Base-by-base conservation (phyloP, 2,113 vertebrate species). In the Gymnocephalus cernua region DNA sequence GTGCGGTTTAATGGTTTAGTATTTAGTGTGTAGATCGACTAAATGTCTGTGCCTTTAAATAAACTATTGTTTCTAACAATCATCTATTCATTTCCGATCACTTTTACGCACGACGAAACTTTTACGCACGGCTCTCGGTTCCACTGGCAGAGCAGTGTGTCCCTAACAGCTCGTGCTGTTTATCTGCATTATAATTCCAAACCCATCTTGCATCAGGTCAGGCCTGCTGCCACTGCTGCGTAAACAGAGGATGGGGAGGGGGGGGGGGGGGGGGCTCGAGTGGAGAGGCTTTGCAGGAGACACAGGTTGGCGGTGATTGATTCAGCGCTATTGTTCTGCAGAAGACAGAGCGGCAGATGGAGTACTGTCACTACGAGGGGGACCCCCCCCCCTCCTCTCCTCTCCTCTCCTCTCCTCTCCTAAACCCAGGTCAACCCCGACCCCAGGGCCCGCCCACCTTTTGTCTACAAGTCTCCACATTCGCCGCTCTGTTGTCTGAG, bases 281-380 rank as follows among this genome's bases (percentile, higher is more conserved):
- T 6, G 41, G 50, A 45, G 79, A 59, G 81, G 81, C 13, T 48
- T 70, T 65, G 77, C 74, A 77, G 81, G 66, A 76, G 70, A 86
- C 85, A 86, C 92, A 90, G 86, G 91, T 91, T 88, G 81, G 91
- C 66, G 87, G 84, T 90, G 94, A 94, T 93, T 92, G 92, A 94
- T 93, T 90, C 91, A 86, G 68, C 74, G 29, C 92, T 78, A 94
- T 95, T 95, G 95, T 95, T 93, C 69, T 25, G 64, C 23, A 51
- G 64, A 82, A 79, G 80, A 81, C 84, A 86, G 81, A 88, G 86
- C 81, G 64, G 89, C 94, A 95, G 95, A 95, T 95, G 95, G 95
- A 93, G 92, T 73, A 92, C 89, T 92, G 93, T 93, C 85, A 88
- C 88, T 77, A 89, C 90, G 85, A 85, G 66, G 35, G 66, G 4